Percentiles rank a stretch among this genome's conserved stretches.
Conservation (phyloP, 2,797 vertebrate species). For the Pseudochaenichthys georgianus region DNA sequence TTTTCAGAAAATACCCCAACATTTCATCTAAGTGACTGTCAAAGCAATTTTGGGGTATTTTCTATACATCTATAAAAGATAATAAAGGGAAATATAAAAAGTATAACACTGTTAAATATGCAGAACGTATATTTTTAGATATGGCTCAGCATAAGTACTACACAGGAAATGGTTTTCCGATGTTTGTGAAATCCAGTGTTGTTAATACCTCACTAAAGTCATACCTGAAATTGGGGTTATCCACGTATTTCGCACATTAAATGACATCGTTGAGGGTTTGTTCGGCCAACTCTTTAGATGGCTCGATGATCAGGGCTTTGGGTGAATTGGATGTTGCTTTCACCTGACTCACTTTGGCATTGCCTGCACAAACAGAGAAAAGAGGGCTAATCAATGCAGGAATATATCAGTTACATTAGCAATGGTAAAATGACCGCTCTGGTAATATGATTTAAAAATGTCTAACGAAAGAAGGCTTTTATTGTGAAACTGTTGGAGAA, state of each 20-base stretch:
- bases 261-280: slow-evolving; percentile 96
- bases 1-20: too few species aligned
- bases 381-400: neutral
- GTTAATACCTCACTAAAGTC: neutral
- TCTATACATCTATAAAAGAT: too few species aligned
- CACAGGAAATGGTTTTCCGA: neutral
- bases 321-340: slow-evolving; percentile 90
- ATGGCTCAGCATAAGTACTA: too few species aligned
- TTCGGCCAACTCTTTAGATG: slow-evolving; percentile 95
- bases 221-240: slow-evolving; percentile 95
- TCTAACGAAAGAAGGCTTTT: neutral
- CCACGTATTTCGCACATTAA: slow-evolving; percentile 94
- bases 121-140: too few species aligned
- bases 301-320: slow-evolving; percentile 95
- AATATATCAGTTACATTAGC: neutral
- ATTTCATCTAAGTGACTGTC: too few species aligned
- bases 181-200: neutral
- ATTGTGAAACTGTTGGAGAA: neutral
- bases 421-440: neutral
- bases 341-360: slow-evolving; percentile 89
- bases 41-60: too few species aligned
- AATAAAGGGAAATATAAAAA: too few species aligned
- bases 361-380: slow-evolving; percentile 82
- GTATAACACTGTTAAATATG: too few species aligned
- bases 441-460: neutral